Percentiles rank a stretch among this genome's conserved stretches.
phyloP scores from a whole-genome alignment of 1,140 invertebrate genomes.

The Drosophila melanogaster region DNA sequence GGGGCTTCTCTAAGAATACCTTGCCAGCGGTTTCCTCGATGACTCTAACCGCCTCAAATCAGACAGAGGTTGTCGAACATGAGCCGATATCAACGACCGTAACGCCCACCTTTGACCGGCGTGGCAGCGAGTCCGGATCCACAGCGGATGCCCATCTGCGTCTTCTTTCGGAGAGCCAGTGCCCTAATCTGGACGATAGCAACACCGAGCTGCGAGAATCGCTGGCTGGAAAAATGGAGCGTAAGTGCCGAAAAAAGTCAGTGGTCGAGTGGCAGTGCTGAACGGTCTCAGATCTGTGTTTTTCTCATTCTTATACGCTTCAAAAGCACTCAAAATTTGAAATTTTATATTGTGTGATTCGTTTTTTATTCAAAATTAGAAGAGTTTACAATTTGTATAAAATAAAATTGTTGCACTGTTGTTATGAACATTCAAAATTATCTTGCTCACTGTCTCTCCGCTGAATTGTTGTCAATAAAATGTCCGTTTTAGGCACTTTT shows the following conservation, averaged over 20 bases:
- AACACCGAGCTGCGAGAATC: not conserved
- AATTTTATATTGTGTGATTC: not conserved
- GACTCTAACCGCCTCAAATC: slow-evolving; percentile 2
- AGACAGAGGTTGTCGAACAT: not conserved
- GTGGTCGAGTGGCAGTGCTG: slow-evolving; percentile 4
- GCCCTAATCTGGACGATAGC: not conserved
- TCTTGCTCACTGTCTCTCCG: too few relatives aligned
- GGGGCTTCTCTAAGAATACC: slow-evolving; percentile 84
- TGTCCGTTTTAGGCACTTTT: too few relatives aligned
- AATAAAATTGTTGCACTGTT: not conserved
- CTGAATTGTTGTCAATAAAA: too few relatives aligned
- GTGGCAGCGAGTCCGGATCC: slow-evolving; percentile 8
- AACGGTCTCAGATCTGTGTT: not conserved
- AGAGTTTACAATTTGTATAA: not conserved
- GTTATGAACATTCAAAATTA: too few relatives aligned
- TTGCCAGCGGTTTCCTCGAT: slow-evolving; percentile 12
- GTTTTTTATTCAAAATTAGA: not conserved
- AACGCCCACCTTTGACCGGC: slow-evolving; percentile 5
- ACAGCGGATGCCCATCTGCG: not conserved
- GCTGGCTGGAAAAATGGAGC: slow-evolving; percentile 15
- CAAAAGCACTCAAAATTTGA: not conserved
- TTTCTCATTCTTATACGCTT: not conserved
- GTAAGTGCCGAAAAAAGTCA: slow-evolving; percentile 25
- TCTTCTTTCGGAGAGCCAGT: not conserved
- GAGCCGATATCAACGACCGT: not conserved